Evolutionary conservation across 2,113 vertebrate species (phyloP), one percentile per base, ranked within the genome.

Genomic region (Phylloscopus whistleri): DNA sequence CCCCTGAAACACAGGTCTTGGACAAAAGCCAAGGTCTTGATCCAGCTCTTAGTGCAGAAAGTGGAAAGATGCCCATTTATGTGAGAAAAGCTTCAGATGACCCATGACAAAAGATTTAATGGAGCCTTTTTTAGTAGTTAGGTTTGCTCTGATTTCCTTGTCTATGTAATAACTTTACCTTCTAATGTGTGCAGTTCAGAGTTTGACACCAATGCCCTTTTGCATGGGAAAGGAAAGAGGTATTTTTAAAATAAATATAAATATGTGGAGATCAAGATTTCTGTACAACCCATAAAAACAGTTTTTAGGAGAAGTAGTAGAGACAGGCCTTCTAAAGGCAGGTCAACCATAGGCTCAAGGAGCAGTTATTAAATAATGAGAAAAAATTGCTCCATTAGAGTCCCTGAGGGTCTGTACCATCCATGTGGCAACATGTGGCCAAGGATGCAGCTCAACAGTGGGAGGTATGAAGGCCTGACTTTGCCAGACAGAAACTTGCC

Each of bases 161-260:
- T n/a, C 39, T 22, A 7, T n/a, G 17, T 6, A 63, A 31, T 18
- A 49, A 30, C n/a, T 56, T 68, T 43, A 28, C 39, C 35, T 66
- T 90, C 37, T 27, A 21, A 30, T 10, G 9, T 69, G 22, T 35
- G 24, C 16, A 27, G 18, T 56, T 64, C 37, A 39, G 3, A 30
- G 20, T 20, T 49, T 80, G 39, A 39, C 31, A 56, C 8, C 5
- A 26, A 31, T 53, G 43, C 5, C 33, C 16, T 66, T 91, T 43
- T 14, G 0, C 6, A 11, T 6, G 27, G 10, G 3, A 10, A 2
- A 18, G 13, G 18, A 23, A 67, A 62, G 9, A 23, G 3, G 2
- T n/a, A 9, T 77, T 91, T 80, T 66, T 19, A 31, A 90, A 89
- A 46, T 56, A 83, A 86, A 43, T 37, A 19, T 10, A 28, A 15